A percentile compares a stretch with the other conserved stretches of the same genome.
Conservation (phyloP, 2,797 vertebrate species). For the Squalus acanthias region DNA sequence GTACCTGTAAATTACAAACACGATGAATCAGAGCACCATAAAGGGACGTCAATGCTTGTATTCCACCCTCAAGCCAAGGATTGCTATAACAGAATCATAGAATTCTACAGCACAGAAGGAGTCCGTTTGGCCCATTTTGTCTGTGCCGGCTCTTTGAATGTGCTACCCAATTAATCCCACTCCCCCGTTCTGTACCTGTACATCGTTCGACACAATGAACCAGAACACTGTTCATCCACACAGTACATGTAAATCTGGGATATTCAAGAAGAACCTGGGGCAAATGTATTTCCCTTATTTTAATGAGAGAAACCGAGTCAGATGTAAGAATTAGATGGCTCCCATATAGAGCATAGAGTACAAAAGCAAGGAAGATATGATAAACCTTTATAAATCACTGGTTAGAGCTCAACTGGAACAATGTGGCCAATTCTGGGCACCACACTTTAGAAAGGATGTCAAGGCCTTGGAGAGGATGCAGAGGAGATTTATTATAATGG, state of each 20-base stretch:
- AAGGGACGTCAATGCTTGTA: constrained; percentile 69
- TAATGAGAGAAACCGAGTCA: not conserved
- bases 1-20: constrained; percentile 57
- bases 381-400: not conserved
- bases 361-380: not conserved
- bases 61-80: constrained; percentile 74
- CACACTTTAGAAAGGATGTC: not conserved
- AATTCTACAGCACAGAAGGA: not conserved
- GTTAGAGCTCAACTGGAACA: not conserved
- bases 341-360: not conserved
- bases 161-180: not conserved
- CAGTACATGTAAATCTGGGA: not conserved
- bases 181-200: not conserved
- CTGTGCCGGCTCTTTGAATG: no score
- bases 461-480: not conserved
- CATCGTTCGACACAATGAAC: not conserved
- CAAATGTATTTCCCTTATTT: not conserved
- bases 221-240: constrained; percentile 57
- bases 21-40: constrained; percentile 58
- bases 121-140: not conserved
- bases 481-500: not conserved
- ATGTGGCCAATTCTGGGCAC: not conserved
- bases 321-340: not conserved
- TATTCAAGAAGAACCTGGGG: not conserved
- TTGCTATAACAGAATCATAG: constrained; percentile 48